Evolutionary conservation across 2,113 vertebrate species (phyloP), one percentile per base, ranked within the genome.

Genomic region (Centropus unirufus): DNA sequence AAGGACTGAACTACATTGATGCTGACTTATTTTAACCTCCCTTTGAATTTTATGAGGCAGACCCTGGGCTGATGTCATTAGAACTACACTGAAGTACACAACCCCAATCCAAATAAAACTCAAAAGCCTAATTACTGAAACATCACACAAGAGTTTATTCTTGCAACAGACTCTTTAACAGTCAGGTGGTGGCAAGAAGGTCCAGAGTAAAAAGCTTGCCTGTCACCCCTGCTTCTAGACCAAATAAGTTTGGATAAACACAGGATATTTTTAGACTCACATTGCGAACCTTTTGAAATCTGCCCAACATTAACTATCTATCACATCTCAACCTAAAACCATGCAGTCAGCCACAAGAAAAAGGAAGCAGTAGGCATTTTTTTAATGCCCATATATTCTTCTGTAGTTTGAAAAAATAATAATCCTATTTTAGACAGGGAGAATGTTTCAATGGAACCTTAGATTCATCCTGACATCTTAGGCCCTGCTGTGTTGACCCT

Each of bases 381-480:
- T 93, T 96, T 73, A 96, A 92, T 95, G 89, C 30, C 70, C 9
- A 46, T 63, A 74, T 89, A 92, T 95, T 86, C 57, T 63, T 93
- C 85, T 92, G 67, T 95, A 85, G 74, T 93, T 76, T 87, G 61
- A 90, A 95, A 95, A 94, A 95, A 95, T 89, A 93, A 91, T 89
- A 95, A 68, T 86, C 84, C 89, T 89, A 90, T 94, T 94, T 97
- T 93, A 96, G 74, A 87, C 59, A 85, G 55, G 81, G 14, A 18
- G 69, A 94, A 93, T 47, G 30, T 95, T 95, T 95, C 89, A 90
- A 58, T 95, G 76, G 69, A 96, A 96, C 83, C 95, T 95, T 92
- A 93, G 59, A 95, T 95, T 97, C 83, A 89, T 92, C 92, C 24
- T 89, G 91, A 95, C 69, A 96, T 95, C 73, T 92, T 85, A 82